Base-by-base conservation (phyloP, 1,140 invertebrate genomes). In the Pemphigus obesinymphae region DNA sequence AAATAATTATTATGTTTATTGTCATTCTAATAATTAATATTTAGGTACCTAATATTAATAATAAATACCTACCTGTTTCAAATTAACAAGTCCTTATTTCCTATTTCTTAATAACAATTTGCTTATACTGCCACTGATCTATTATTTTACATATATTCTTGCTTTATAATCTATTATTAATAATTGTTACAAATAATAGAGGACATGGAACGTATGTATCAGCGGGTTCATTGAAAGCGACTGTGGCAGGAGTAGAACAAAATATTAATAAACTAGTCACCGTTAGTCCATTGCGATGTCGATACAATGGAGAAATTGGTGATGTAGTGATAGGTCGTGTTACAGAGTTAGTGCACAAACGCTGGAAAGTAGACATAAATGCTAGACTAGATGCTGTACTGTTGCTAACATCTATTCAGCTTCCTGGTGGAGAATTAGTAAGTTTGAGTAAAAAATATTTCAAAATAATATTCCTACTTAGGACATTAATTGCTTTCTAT, bases 301-400 rank as follows among this genome's bases (percentile, higher is more conserved):
- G 94, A 40, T 96, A 96, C 86, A 92, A 93, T 85, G 97, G 97
- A 11, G 97, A 99, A 88, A 94, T 99, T 82, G 98, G 98, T 0
- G 98, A 99, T 89, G 96, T 99, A 23, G 91, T 99, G 50, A 93
- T 99, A 55, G 98, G 97, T 0, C 89, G 98, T 82, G 94, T 99
- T 23, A 91, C 94, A 0, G 96, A 98, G 87, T 93, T 96, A 1
- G 93, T 94, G 86, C 93, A 96, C 84, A 95, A 94, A 86, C 89
- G 96, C 84, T 99, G 97, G 97, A 96, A 96, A 89, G 94, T 99
- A 40, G 96, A 99, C 85, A 96, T 94, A 3, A 96, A 96, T 88
- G 92, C 96, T 0, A 91, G 96, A 84, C 87, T 98, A 23, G 95
- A 99, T 87, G 95, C 97, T 7, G 89, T 95, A 58, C 89, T 99